These are phyloP conservation scores for Aphelenchoides fujianensis DNA, from an alignment of 1,140 invertebrate species.

Conservation along the genomic window DNA sequence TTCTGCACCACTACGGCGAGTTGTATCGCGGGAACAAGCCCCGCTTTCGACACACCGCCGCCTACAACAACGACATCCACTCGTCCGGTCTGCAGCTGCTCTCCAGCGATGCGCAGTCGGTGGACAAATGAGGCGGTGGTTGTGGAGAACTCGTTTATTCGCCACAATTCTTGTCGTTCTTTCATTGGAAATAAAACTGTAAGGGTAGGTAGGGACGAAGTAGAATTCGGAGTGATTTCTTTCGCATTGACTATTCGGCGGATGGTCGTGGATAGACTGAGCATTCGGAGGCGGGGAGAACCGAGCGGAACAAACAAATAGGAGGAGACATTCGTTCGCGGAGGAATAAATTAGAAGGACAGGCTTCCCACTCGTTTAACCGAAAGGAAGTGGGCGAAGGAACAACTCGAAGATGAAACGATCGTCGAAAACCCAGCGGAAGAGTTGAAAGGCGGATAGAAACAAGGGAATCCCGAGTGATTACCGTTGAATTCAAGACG, in stretches of 20 bases:
- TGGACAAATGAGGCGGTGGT: not conserved
- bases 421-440: too few species aligned
- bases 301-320: not conserved
- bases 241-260: not conserved
- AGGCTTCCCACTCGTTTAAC: not conserved
- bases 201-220: too few species aligned
- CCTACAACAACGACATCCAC: not conserved
- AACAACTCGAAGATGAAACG: too few species aligned
- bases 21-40: not conserved
- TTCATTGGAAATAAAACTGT: not conserved
- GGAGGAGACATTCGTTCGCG: not conserved
- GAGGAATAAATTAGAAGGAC: too few species aligned
- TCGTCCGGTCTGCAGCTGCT: not conserved
- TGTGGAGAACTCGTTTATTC: not conserved
- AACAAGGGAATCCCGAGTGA: too few species aligned
- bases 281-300: not conserved
- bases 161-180: not conserved
- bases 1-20: conserved; percentile 13
- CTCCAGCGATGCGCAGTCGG: not conserved
- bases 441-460: too few species aligned
- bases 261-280: not conserved
- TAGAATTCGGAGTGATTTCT: too few species aligned
- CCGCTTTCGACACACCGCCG: not conserved
- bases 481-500: too few species aligned
- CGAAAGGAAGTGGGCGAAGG: not conserved